Base-by-base conservation (phyloP, 1,140 invertebrate genomes). In the Augochlora pura region DNA sequence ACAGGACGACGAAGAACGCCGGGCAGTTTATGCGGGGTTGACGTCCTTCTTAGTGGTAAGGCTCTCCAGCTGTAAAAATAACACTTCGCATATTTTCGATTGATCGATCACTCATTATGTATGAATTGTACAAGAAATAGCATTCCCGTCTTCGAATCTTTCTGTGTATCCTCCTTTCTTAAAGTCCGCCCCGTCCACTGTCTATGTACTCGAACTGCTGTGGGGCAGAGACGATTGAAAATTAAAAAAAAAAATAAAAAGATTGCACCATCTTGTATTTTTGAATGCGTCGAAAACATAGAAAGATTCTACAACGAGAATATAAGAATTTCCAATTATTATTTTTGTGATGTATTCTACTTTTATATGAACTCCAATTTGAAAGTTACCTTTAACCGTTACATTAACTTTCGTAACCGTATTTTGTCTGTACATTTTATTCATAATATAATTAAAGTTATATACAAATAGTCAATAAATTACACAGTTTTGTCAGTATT, bases 191-290 rank as follows among this genome's bases (percentile, higher is more conserved):
- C 79, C 90, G 88, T 90, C 92, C 91, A 81, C 92, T 93, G 91
- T 93, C 92, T 88, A 93, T 93, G 88, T 92, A 93, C 91, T 93
- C 92, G 92, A 93, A 93, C 88, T 89, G 89, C 91, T 93, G 91
- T 89, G 85, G 88, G 86, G 77, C 81, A 92, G 77, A 91, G 54
- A 89, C 66, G 83, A 84, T 86, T 27, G 60, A 57, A 57, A 65
- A 69, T 82, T 82, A 86, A 67, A 80, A 80, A 52, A 67, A n/a
- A 68, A n/a, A 46, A 80, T 42, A 57, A n/a, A 67, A 27, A 21
- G n/a, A 18, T 27, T 16, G n/a, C n/a, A 16, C 16, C 18, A 6
- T 21, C 27, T 25, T 25, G 14, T 27, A 32, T 62, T 68, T 27
- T 52, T 67, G 12, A 64, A 39, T 64, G 21, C 8, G 25, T 57